Evolutionary conservation across 2,113 vertebrate species (phyloP).

Genomic region (Benitochromis conjunctus): DNA sequence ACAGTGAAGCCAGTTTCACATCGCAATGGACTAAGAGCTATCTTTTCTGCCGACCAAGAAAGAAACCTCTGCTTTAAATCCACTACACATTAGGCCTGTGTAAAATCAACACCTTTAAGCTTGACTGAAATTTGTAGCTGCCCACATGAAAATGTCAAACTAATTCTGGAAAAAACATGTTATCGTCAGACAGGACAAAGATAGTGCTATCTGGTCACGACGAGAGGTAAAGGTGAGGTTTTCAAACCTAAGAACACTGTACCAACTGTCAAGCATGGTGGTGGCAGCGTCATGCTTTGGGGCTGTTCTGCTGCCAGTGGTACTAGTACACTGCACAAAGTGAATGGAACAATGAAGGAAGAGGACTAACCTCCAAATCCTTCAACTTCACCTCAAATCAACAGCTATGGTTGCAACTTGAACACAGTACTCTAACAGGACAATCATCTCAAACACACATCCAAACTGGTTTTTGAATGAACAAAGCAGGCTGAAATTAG

Average conservation of each 20-base stretch:
- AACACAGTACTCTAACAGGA: no score
- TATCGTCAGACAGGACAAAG: background rate
- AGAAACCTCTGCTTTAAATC: background rate
- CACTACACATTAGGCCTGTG: background rate
- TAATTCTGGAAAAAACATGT: fast-evolving
- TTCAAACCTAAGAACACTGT: background rate
- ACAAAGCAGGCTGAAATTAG: background rate
- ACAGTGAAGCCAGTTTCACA: background rate
- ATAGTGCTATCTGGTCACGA: background rate
- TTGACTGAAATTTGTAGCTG: background rate
- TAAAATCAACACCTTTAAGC: background rate
- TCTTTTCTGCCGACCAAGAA: background rate
- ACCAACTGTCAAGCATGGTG: no score
- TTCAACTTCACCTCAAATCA: no score
- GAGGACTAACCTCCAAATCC: no score
- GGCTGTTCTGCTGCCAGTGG: no score
- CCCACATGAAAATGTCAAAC: background rate
- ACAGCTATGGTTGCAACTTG: no score
- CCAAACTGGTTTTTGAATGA: background rate
- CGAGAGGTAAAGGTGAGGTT: background rate
- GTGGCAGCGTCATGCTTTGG: no score
- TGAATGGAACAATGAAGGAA: no score
- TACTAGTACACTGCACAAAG: no score
- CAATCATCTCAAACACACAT: background rate
- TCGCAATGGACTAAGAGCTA: background rate